Evolutionary conservation across 2,113 vertebrate species (phyloP), one percentile per base, ranked within the genome.

Genomic region (Taxidea taxus): DNA sequence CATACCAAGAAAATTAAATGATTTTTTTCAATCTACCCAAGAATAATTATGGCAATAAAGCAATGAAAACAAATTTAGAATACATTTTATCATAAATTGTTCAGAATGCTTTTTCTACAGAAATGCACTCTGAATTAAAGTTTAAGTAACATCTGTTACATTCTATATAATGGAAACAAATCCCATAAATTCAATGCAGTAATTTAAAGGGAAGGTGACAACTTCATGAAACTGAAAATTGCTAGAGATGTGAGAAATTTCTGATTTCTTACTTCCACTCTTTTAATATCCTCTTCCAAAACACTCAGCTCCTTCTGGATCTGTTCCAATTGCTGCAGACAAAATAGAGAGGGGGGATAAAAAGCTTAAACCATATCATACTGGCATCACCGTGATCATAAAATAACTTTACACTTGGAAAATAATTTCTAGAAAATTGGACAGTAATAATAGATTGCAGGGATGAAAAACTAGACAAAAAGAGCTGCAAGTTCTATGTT

Each of bases 301-400:
- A 99, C 99, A 99, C 99, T 99, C 72, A 99, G 98, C 97, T 99
- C 99, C 98, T 99, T 99, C 98, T 99, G 99, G 97, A 99, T 99
- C 98, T 99, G 99, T 97, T 99, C 99, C 98, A 99, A 93, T 99
- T 99, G 99, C 99, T 99, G 98, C 92, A 97, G 97, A 98, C 54
- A 91, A 98, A 96, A 99, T 49, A 96, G 97, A 1, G n/a, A 80
- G 88, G 97, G 31, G 42, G 98, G 78, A 58, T 60, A 93, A 96
- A 62, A 98, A 97, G 95, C 91, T 96, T 98, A 96, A 98, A 97
- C 90, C 97, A 98, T 98, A 98, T 87, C 87, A 97, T 34, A 97
- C n/a, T 85, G 58, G 96, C 81, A 98, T 4, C 44, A 97, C 21
- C n/a, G 95, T 0, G 44, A 78, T 81, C 27, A 98, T 84, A 98